A percentile compares a stretch with the other conserved stretches of the same genome.
phyloP scores from a whole-genome alignment of 2,888 invertebrate species.

The Diarsia dahlii region DNA sequence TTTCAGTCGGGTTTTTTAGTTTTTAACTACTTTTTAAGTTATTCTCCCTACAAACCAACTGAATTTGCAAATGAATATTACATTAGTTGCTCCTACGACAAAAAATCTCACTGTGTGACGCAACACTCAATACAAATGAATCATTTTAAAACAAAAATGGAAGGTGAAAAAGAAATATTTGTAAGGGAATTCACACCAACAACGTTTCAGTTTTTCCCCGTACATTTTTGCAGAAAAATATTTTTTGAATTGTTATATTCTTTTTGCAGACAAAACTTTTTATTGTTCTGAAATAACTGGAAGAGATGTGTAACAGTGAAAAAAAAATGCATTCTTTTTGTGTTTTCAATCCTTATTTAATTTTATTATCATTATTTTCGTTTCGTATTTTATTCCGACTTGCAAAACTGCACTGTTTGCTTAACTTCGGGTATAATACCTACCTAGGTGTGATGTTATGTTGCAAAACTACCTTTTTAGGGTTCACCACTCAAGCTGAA shows the following conservation, averaged over 20 bases:
- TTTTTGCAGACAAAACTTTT: constrained; percentile 24
- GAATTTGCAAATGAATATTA: not conserved
- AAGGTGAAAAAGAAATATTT: not conserved
- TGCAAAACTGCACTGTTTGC: too few relatives aligned
- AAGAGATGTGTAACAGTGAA: not conserved
- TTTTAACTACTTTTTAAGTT: too few relatives aligned
- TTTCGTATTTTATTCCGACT: not conserved
- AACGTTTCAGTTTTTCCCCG: constrained; percentile 26
- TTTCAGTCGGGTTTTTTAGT: too few relatives aligned
- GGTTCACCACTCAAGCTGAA: not conserved
- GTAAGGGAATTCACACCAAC: constrained; percentile 8
- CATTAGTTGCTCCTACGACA: not conserved
- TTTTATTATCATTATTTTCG: not conserved
- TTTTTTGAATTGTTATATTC: constrained; percentile 27
- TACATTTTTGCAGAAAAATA: not conserved
- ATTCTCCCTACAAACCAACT: not conserved
- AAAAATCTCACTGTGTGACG: not conserved
- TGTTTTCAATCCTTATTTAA: too few relatives aligned
- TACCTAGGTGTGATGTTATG: too few relatives aligned
- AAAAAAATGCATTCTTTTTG: too few relatives aligned
- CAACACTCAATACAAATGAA: not conserved
- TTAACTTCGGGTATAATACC: too few relatives aligned
- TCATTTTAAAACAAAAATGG: constrained; percentile 23
- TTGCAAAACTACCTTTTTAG: not conserved
- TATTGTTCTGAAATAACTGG: constrained; percentile 25